Percentiles rank a stretch among this genome's conserved stretches.
These are phyloP conservation scores for Cyprinodon diabolis DNA, from an alignment of 2,797 vertebrate species.

Conservation along the genomic window DNA sequence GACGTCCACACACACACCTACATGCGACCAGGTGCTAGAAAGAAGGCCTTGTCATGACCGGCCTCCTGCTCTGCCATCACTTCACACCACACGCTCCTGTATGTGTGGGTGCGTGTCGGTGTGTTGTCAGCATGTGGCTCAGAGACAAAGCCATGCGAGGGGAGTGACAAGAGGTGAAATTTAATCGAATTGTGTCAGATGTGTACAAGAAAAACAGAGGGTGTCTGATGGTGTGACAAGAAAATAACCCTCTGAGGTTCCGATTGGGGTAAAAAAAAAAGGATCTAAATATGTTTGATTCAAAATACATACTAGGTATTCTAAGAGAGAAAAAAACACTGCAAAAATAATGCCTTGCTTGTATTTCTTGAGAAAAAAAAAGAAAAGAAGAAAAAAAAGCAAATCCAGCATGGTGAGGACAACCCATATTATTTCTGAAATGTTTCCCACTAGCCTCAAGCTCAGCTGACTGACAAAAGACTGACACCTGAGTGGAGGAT, in stretches of 20 bases:
- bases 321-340: background rate
- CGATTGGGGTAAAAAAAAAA: background rate
- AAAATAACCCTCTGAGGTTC: background rate
- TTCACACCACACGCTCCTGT: conserved; percentile 24
- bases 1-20: conserved; percentile 8
- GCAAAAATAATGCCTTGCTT: background rate
- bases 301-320: background rate
- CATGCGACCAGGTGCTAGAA: conserved; percentile 42
- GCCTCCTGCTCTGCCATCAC: conserved; percentile 51
- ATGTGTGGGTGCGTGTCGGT: background rate
- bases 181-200: conserved; percentile 62
- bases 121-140: conserved; percentile 37
- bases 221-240: conserved; percentile 35
- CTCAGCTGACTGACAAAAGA: conserved; percentile 56
- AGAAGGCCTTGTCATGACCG: conserved; percentile 57
- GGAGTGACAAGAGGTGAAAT: conserved; percentile 63
- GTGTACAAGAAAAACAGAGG: conserved; percentile 32
- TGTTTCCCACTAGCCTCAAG: conserved; percentile 54
- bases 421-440: conserved; percentile 39
- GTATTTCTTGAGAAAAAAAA: conserved; percentile 1
- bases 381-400: background rate
- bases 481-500: conserved; percentile 57
- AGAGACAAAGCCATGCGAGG: conserved; percentile 42
- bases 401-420: conserved; percentile 24
- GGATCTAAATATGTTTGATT: conserved; percentile 12